Percentiles rank a stretch among this genome's conserved stretches.
These are phyloP conservation scores for Orius laevigatus DNA, from an alignment of 1,140 invertebrate genomes.

Conservation along the genomic window DNA sequence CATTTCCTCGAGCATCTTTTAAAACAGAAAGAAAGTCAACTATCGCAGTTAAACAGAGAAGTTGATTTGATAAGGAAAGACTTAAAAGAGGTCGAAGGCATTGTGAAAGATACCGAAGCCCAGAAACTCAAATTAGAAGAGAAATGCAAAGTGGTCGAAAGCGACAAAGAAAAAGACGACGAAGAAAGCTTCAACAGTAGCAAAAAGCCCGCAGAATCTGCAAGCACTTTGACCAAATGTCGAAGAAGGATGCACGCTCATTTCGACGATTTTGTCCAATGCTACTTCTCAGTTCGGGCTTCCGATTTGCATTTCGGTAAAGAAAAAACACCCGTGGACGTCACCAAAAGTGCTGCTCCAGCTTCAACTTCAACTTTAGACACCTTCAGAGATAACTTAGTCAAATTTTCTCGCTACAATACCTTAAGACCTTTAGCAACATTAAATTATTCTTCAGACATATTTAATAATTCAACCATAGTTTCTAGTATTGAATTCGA, in stretches of 20 bases:
- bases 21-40: constrained; percentile 56
- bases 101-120: constrained; percentile 47
- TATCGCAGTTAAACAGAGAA: constrained; percentile 46
- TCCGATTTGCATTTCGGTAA: constrained; percentile 49
- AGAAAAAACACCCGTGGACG: constrained; percentile 20
- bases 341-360: constrained; percentile 23
- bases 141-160: constrained; percentile 26
- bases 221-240: constrained; percentile 40
- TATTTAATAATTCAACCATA: constrained; percentile 78
- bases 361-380: constrained; percentile 34
- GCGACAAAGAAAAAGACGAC: constrained; percentile 14
- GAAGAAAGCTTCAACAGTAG: constrained; percentile 31
- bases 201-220: constrained; percentile 25
- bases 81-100: constrained; percentile 59
- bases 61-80: constrained; percentile 63
- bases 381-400: constrained; percentile 69
- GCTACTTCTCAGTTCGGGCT: constrained; percentile 62
- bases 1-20: constrained; percentile 70
- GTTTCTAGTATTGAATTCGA: constrained; percentile 96
- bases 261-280: constrained; percentile 79
- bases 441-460: constrained; percentile 78
- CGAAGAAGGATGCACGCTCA: constrained; percentile 66
- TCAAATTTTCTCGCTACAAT: constrained; percentile 75
- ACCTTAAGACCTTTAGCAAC: constrained; percentile 66
- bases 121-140: constrained; percentile 26